Conservation (phyloP, 2,888 invertebrate genomes). For the Ptychoptera contaminata region DNA sequence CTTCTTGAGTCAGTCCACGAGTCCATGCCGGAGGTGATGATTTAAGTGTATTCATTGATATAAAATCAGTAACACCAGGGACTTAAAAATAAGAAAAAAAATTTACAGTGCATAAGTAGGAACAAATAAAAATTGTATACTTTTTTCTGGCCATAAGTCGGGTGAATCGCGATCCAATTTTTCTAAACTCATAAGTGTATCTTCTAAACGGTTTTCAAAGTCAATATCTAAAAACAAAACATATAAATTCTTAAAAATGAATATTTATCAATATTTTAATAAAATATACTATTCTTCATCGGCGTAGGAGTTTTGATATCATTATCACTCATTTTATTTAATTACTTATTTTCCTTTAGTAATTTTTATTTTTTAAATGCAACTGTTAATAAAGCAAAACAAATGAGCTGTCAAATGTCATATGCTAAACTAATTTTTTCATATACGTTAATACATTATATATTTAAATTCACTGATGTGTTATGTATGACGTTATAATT, state of each 20-base stretch:
- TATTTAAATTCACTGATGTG: no score
- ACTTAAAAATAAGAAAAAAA: constrained; percentile 38
- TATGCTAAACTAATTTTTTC: no score
- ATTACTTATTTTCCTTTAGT: no score
- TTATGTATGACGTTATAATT: no score
- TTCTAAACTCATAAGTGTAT: constrained; percentile 73
- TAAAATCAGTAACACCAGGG: constrained; percentile 79
- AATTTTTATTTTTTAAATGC: no score
- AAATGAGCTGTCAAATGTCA: no score
- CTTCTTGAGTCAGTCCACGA: constrained; percentile 51
- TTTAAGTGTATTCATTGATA: constrained; percentile 41
- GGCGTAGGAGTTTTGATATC: not conserved
- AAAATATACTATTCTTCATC: not conserved
- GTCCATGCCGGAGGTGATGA: constrained; percentile 46
- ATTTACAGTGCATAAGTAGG: not conserved
- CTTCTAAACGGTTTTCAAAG: constrained; percentile 32
- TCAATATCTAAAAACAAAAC: not conserved
- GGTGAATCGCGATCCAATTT: constrained; percentile 89
- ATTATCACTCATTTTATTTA: no score
- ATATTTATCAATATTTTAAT: not conserved
- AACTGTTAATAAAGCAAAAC: no score
- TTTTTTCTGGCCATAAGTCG: constrained; percentile 91
- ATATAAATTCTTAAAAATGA: not conserved
- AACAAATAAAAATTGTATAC: no score
- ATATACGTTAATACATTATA: no score